phyloP scores from a whole-genome alignment of 2,113 vertebrate genomes.

The Cygnus atratus region DNA sequence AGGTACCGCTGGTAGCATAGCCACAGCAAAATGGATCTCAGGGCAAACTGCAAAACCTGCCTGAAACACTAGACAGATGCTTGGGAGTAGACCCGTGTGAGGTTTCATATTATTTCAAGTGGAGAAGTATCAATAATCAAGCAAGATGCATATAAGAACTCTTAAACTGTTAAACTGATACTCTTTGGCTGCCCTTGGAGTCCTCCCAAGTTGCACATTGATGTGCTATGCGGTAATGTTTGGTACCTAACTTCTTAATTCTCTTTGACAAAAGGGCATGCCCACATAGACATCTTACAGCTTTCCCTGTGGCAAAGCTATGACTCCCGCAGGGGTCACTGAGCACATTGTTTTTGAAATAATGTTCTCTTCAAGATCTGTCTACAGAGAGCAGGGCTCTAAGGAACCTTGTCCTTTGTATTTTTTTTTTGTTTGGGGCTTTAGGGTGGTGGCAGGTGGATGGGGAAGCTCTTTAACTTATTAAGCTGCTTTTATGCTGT shows the following conservation, averaged over 20 bases:
- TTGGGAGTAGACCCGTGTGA: not conserved
- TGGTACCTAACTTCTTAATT: not conserved
- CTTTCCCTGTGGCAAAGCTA: not conserved
- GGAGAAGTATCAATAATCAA: not conserved
- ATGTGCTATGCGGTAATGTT: not conserved
- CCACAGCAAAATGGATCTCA: not conserved
- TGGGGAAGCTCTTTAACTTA: not conserved
- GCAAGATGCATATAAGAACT: not conserved
- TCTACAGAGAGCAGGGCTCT: not conserved
- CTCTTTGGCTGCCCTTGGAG: not conserved
- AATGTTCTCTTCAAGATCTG: not conserved
- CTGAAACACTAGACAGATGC: not conserved
- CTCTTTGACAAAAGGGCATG: not conserved
- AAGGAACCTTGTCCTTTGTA: not conserved
- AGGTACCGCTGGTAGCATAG: not conserved
- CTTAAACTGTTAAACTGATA: not conserved
- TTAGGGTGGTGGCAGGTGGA: not conserved
- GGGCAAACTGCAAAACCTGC: not conserved
- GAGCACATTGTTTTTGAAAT: not conserved
- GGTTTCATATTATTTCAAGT: not conserved
- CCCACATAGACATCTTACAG: not conserved
- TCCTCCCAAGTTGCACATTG: not conserved
- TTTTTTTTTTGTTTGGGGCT: not conserved
- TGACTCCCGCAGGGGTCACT: not conserved
- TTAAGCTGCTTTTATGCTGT: not conserved